Conservation (phyloP, 1,140 invertebrate species). For the Macrobrachium rosenbergii region DNA sequence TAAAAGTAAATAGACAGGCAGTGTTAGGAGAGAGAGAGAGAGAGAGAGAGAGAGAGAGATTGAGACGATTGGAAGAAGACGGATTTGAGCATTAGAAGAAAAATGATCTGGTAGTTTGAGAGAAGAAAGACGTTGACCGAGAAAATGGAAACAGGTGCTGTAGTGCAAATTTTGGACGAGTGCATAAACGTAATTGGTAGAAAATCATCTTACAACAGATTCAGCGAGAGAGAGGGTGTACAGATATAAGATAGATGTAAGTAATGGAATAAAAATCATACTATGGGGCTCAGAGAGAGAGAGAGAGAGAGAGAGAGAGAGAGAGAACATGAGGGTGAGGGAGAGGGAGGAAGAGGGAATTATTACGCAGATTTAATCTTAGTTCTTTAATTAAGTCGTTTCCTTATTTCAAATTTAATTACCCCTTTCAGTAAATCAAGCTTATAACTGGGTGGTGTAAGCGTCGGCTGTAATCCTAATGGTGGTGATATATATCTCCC, state of each 20-base stretch:
- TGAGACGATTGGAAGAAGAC: background rate
- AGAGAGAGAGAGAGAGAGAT: background rate
- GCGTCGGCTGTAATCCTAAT: conserved; percentile 42
- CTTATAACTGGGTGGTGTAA: conserved; percentile 41
- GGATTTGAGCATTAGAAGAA: too few relatives aligned
- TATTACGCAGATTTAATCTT: conserved; percentile 52
- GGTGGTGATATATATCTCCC: conserved; percentile 26
- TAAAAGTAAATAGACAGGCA: background rate
- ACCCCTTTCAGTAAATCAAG: conserved; percentile 55
- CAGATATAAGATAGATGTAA: too few relatives aligned
- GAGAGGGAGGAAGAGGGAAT: conserved; percentile 9
- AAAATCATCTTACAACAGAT: too few relatives aligned
- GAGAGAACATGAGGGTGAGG: background rate
- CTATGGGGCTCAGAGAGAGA: background rate
- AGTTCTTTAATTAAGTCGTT: conserved; percentile 58
- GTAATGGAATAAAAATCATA: too few relatives aligned
- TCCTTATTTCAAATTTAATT: conserved; percentile 61
- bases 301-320: too few relatives aligned
- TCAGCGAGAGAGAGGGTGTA: background rate
- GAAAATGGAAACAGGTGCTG: too few relatives aligned
- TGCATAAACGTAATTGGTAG: too few relatives aligned
- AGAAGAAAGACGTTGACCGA: too few relatives aligned
- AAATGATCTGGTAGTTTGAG: too few relatives aligned
- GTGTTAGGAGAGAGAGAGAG: conserved; percentile 27
- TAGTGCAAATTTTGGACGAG: too few relatives aligned